Conservation (phyloP, 2,888 invertebrate genomes). For the Punctoribates punctum region DNA sequence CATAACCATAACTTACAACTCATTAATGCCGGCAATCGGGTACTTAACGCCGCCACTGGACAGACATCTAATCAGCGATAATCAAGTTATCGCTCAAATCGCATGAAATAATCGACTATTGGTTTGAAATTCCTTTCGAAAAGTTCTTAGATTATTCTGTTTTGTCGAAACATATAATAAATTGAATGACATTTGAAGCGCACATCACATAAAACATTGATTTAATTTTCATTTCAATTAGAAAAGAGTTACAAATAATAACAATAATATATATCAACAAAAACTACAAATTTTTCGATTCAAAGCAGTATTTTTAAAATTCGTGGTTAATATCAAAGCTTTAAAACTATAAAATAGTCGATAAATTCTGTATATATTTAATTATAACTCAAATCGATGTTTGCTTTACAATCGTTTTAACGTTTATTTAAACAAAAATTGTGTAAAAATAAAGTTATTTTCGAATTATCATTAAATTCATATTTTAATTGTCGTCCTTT, state of each 20-base stretch:
- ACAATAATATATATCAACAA: too few species aligned
- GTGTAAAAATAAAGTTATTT: too few species aligned
- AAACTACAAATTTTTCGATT: too few species aligned
- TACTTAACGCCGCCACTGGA: conserved; percentile 33
- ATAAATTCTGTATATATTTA: too few species aligned
- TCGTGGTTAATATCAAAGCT: too few species aligned
- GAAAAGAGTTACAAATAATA: not conserved
- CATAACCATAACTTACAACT: conserved; percentile 19
- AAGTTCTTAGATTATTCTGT: not conserved
- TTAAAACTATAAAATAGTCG: too few species aligned
- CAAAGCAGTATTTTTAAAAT: too few species aligned
- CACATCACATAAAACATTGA: conserved; percentile 8
- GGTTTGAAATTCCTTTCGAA: not conserved
- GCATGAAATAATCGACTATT: not conserved
- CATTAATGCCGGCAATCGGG: conserved; percentile 18
- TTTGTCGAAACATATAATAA: not conserved
- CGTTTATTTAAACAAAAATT: too few species aligned
- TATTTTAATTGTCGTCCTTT: too few species aligned
- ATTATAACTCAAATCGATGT: too few species aligned
- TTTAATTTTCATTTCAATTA: not conserved
- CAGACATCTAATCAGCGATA: conserved; percentile 30
- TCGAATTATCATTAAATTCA: too few species aligned
- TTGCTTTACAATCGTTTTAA: too few species aligned
- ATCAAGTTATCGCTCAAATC: not conserved
- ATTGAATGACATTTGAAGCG: conserved; percentile 17